phyloP scores from a whole-genome alignment of 2,797 vertebrate species.

The Poliocrania exsul region DNA sequence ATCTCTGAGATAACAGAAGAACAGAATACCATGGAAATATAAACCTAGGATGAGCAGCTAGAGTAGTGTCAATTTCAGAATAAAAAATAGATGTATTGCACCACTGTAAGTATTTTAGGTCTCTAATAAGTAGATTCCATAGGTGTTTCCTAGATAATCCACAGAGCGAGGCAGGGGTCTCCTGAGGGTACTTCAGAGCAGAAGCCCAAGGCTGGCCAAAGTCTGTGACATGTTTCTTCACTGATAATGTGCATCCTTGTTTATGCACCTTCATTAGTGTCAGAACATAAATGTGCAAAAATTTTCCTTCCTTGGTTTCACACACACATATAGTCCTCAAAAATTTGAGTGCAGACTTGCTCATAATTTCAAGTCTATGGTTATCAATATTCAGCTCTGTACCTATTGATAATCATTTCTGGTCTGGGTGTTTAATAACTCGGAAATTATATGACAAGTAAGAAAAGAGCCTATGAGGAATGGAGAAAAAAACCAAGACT shows the following conservation, averaged over 20 bases:
- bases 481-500: not conserved
- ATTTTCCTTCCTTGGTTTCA: not conserved
- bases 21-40: not conserved
- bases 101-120: not conserved
- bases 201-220: not conserved
- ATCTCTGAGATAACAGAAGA: not conserved
- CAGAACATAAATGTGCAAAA: not conserved
- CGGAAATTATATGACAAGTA: not conserved
- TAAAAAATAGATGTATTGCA: not conserved
- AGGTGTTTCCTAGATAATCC: not conserved
- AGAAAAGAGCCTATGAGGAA: not conserved
- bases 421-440: not conserved
- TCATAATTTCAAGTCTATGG: not conserved
- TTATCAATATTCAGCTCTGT: not conserved
- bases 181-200: not conserved
- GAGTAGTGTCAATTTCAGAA: not conserved
- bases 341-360: not conserved
- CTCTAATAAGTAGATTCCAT: not conserved
- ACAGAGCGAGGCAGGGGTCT: not conserved
- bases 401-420: not conserved
- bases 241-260: not conserved
- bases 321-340: not conserved
- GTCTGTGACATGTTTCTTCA: not conserved
- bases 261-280: not conserved
- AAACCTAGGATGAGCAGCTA: not conserved